phyloP scores from a whole-genome alignment of 2,888 invertebrate genomes.

The Melanotus villosus region DNA sequence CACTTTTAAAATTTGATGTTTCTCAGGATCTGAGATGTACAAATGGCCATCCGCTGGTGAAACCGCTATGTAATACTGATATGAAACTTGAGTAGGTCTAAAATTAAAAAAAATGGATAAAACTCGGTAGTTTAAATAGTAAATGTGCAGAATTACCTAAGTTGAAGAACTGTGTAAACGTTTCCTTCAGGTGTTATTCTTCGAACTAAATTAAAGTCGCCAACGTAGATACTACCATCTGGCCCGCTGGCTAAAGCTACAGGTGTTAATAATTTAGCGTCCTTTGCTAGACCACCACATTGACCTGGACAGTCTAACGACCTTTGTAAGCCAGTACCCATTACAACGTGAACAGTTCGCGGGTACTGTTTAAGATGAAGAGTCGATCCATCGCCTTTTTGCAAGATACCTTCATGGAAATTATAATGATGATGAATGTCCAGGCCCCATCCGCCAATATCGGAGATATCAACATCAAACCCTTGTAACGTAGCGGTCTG shows the following conservation, averaged over 20 bases:
- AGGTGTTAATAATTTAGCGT: conserved; percentile 91
- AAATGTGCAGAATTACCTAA: conserved; percentile 74
- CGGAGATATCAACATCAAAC: conserved; percentile 96
- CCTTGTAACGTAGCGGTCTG: conserved; percentile 95
- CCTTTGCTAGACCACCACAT: conserved; percentile 88
- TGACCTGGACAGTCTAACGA: conserved; percentile 89
- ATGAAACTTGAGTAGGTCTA: conserved; percentile 95
- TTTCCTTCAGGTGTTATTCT: conserved; percentile 91
- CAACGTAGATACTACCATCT: conserved; percentile 97
- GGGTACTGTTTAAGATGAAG: conserved; percentile 95
- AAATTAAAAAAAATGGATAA: not conserved
- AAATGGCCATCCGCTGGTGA: conserved; percentile 96
- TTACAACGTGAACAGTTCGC: conserved; percentile 89
- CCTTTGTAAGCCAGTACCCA: conserved; percentile 93
- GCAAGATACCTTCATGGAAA: conserved; percentile 97
- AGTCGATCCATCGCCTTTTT: conserved; percentile 96
- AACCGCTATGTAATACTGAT: conserved; percentile 96
- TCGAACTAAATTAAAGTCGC: conserved; percentile 95
- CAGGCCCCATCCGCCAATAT: conserved; percentile 97
- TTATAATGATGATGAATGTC: conserved; percentile 99
- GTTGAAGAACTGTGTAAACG: conserved; percentile 89
- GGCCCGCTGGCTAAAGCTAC: conserved; percentile 95
- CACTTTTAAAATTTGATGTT: conserved; percentile 88
- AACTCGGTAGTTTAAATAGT: not conserved
- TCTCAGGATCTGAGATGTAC: conserved; percentile 96